Conservation (phyloP, 2,113 vertebrate species). For the Cariama cristata region DNA sequence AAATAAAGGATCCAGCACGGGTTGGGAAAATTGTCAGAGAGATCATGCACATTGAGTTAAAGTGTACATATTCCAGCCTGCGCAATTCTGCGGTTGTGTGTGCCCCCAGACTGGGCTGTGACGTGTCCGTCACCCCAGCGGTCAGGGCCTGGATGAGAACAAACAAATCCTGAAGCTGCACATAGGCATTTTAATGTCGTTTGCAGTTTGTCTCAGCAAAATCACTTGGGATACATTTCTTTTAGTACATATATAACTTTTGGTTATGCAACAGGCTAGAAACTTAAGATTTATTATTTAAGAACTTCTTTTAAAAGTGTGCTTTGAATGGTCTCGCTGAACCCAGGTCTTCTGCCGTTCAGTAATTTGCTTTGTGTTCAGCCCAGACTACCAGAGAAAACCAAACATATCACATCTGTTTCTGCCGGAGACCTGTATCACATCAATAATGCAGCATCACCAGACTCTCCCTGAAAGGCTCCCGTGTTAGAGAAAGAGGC, state of each 20-base stretch:
- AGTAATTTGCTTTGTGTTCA: slow-evolving; percentile 63
- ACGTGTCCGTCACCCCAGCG: background rate
- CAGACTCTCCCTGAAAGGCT: slow-evolving; percentile 28
- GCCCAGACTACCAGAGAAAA: slow-evolving; percentile 47
- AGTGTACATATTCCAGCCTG: background rate
- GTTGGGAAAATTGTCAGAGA: background rate
- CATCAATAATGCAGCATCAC: slow-evolving; percentile 62
- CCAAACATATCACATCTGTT: slow-evolving; percentile 69
- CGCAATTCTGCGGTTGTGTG: background rate
- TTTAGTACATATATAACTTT: background rate
- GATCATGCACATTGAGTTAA: background rate
- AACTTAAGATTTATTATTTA: slow-evolving; percentile 46
- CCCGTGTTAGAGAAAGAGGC: background rate
- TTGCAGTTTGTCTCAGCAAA: slow-evolving; percentile 10
- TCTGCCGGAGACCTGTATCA: slow-evolving; percentile 56
- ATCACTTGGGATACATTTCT: background rate
- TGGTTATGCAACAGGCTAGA: slow-evolving; percentile 33
- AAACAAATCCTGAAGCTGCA: background rate
- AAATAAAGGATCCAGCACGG: background rate
- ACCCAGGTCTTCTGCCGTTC: background rate
- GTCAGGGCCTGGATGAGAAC: background rate
- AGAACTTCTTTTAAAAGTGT: slow-evolving; percentile 30
- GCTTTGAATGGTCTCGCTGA: slow-evolving; percentile 15
- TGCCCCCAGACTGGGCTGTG: background rate
- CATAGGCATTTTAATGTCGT: slow-evolving; percentile 42